Evolutionary conservation across 2,113 vertebrate genomes (phyloP).

Genomic region (Vireo altiloquus): DNA sequence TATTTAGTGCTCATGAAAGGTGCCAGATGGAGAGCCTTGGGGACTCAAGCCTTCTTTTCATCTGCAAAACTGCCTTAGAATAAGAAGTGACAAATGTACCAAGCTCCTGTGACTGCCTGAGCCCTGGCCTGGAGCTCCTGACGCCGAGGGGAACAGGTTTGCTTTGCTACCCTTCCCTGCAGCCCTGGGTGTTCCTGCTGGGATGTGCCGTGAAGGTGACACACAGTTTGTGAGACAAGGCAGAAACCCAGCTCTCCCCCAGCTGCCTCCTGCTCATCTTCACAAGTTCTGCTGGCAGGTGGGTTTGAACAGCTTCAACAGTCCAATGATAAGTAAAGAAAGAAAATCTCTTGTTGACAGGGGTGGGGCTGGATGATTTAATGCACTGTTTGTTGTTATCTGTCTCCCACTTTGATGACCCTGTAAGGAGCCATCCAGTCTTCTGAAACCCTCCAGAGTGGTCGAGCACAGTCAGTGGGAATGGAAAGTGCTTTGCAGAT

Average conservation of each 20-base stretch:
- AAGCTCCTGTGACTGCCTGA: background rate
- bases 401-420: background rate
- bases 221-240: background rate
- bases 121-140: background rate
- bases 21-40: conserved; percentile 10
- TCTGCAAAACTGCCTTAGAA: background rate
- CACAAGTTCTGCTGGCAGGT: background rate
- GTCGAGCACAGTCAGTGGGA: background rate
- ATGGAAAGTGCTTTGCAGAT: background rate
- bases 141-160: accelerated
- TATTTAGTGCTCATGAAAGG: conserved; percentile 9
- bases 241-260: background rate
- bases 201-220: accelerated
- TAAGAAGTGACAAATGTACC: background rate
- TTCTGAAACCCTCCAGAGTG: background rate
- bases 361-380: background rate
- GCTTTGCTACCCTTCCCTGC: background rate
- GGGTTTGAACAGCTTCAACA: background rate
- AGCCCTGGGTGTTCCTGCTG: background rate
- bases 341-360: accelerated
- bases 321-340: background rate
- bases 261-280: background rate
- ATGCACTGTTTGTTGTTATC: background rate
- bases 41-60: background rate
- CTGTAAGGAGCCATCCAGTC: background rate